Evolutionary conservation across 23 tunicate species (phyloP).

Genomic region (Styela clava): DNA sequence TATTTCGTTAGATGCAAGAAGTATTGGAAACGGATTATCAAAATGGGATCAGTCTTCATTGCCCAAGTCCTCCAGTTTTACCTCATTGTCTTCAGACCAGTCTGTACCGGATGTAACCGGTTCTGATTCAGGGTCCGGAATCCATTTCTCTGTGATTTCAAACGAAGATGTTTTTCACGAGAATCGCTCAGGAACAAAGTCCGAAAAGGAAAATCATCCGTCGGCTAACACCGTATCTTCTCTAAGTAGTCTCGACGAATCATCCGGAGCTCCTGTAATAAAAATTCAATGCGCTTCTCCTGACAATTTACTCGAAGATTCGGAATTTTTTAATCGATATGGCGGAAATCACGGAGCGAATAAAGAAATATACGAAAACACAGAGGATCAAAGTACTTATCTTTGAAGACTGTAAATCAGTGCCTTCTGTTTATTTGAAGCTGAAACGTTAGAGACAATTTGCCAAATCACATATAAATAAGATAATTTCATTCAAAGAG

Average conservation of each 20-base stretch:
- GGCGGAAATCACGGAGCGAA: background rate
- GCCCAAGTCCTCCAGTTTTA: background rate
- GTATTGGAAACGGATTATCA: background rate
- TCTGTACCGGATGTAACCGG: background rate
- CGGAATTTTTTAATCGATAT: constrained; percentile 8
- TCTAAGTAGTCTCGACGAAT: background rate
- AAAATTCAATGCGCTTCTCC: constrained; percentile 19
- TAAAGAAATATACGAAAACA: background rate
- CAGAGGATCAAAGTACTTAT: background rate
- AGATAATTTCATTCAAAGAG: no score
- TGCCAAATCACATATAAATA: no score
- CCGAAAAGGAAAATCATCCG: background rate
- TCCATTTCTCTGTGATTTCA: background rate
- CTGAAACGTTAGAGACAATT: no score
- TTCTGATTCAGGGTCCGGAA: background rate
- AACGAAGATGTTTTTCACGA: background rate
- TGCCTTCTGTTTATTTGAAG: no score
- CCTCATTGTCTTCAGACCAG: background rate
- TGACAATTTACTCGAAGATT: background rate
- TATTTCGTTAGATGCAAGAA: background rate
- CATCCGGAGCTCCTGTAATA: constrained; percentile 5
- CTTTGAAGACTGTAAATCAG: no score
- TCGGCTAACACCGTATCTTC: background rate
- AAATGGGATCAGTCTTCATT: background rate
- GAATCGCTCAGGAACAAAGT: background rate